phyloP scores from a whole-genome alignment of 37 sponge, comb jelly and placozoan genomes.

The Tethya wilhelma region DNA sequence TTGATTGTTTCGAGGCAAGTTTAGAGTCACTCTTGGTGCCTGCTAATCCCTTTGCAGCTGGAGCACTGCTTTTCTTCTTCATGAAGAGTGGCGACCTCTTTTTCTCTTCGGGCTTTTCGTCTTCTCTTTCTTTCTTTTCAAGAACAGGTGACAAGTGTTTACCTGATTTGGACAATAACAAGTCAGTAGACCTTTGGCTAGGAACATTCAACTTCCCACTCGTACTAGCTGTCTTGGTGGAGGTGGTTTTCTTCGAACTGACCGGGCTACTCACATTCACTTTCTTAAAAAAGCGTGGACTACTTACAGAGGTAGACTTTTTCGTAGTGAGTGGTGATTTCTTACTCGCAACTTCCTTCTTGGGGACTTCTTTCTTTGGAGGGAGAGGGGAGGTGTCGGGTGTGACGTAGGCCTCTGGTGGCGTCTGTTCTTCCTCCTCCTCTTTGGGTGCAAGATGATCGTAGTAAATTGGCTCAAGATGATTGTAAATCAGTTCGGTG shows the following conservation, averaged over 20 bases:
- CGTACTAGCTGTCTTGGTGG: no score
- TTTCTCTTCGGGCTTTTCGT: not conserved
- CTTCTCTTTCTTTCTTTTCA: not conserved
- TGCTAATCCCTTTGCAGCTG: not conserved
- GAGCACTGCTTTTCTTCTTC: not conserved
- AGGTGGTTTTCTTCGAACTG: no score
- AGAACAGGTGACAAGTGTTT: not conserved
- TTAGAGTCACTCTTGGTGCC: not conserved
- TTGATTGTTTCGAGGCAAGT: not conserved
- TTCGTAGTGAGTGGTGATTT: not conserved
- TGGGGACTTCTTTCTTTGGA: not conserved
- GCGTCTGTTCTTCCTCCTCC: no score
- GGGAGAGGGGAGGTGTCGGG: not conserved
- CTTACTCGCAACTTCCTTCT: not conserved
- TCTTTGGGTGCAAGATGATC: no score
- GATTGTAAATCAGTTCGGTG: no score
- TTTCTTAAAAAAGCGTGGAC: no score
- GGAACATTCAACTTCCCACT: no score
- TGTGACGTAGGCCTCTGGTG: no score
- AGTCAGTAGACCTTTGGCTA: no score
- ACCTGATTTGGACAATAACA: slow-evolving; percentile 9
- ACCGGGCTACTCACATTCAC: no score
- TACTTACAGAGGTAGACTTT: not conserved
- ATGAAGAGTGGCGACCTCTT: not conserved
- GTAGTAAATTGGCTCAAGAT: no score